phyloP scores from a whole-genome alignment of 2,797 vertebrate genomes.

The Cyprinodon diabolis region DNA sequence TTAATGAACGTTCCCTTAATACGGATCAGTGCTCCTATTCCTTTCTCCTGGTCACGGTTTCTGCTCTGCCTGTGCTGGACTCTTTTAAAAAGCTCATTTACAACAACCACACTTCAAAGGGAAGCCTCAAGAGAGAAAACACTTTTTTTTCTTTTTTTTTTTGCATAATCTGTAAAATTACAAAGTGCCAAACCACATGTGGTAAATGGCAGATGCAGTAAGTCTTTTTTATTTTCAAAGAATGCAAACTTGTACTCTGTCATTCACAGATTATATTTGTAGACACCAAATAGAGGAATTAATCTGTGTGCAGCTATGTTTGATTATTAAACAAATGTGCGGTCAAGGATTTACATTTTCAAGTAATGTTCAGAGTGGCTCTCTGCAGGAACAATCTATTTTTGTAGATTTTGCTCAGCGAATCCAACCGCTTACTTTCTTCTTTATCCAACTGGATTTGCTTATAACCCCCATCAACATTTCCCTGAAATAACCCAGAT shows the following conservation, averaged over 20 bases:
- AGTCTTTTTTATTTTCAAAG: constrained; percentile 3
- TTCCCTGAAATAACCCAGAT: constrained; percentile 41
- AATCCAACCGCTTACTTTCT: constrained; percentile 29
- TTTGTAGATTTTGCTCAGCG: constrained; percentile 42
- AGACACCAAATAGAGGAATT: not conserved
- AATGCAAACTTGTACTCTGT: not conserved
- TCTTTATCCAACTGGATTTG: constrained; percentile 41
- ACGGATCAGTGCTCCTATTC: constrained; percentile 37
- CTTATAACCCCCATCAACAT: constrained; percentile 31
- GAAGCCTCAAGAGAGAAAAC: constrained; percentile 7
- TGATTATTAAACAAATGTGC: constrained; percentile 17
- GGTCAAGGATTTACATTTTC: constrained; percentile 1
- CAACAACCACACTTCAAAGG: constrained; percentile 30
- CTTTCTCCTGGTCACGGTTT: constrained; percentile 37
- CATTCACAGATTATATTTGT: constrained; percentile 12
- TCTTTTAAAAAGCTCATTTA: constrained; percentile 29
- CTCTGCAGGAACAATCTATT: constrained; percentile 42
- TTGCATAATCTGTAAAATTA: constrained; percentile 6
- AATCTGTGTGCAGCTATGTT: constrained; percentile 5
- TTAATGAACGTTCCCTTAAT: constrained; percentile 57
- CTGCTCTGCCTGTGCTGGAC: constrained; percentile 41
- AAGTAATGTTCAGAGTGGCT: constrained; percentile 13
- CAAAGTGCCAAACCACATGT: constrained; percentile 16
- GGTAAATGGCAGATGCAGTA: constrained; percentile 15
- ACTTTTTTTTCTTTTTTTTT: not conserved